Conservation (phyloP, 2,113 vertebrate species). For the Myotis brandtii region DNA sequence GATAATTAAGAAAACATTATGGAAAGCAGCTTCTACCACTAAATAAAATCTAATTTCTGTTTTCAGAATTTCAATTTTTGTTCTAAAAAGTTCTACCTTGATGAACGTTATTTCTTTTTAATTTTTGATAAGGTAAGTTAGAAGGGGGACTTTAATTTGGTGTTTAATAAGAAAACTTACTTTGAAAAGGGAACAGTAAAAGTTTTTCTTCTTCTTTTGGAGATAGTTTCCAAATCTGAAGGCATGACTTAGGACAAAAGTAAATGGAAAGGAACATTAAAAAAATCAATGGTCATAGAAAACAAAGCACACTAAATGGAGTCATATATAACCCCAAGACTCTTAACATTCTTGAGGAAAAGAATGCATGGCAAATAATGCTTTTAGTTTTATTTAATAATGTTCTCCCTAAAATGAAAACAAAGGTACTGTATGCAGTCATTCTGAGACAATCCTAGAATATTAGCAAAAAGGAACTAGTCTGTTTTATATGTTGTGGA, state of each 20-base stretch:
- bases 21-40: conserved; percentile 26
- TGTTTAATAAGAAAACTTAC: conserved; percentile 19
- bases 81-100: conserved; percentile 2
- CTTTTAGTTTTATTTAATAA: not conserved
- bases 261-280: conserved; percentile 12
- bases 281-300: not conserved
- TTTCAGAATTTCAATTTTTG: conserved; percentile 44
- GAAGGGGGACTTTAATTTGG: conserved; percentile 22
- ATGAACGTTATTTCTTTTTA: conserved; percentile 39
- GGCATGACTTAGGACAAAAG: not conserved
- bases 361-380: not conserved
- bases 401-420: conserved; percentile 48
- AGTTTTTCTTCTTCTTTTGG: not conserved
- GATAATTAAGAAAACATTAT: conserved; percentile 52
- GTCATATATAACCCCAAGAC: not conserved
- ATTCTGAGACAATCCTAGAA: conserved; percentile 37
- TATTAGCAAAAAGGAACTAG: conserved; percentile 40
- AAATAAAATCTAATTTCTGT: conserved; percentile 59
- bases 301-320: not conserved
- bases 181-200: conserved; percentile 42
- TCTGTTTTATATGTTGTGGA: not conserved
- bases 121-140: conserved; percentile 34
- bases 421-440: not conserved
- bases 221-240: conserved; percentile 28
- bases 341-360: not conserved